Conservation (phyloP, 2,797 vertebrate species). For the Erethizon dorsatum region DNA sequence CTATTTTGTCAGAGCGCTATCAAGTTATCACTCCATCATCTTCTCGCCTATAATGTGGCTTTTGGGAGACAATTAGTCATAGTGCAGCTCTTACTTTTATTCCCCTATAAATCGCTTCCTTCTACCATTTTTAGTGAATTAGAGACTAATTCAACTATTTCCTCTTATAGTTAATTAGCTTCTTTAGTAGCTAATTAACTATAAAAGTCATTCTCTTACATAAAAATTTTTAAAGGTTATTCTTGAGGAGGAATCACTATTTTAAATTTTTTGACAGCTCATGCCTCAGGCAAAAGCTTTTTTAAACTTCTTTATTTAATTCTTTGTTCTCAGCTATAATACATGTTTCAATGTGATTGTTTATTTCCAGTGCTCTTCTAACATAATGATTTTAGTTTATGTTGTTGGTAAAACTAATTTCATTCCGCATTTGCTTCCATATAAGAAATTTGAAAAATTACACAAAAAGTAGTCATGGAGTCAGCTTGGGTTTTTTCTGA, state of each 20-base stretch:
- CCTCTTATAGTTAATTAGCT: constrained; percentile 56
- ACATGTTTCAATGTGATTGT: not conserved
- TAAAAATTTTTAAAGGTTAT: not conserved
- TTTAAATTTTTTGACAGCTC: not conserved
- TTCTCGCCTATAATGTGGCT: constrained; percentile 7
- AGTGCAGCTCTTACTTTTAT: constrained; percentile 53
- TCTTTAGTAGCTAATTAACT: constrained; percentile 59
- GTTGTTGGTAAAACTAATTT: not conserved
- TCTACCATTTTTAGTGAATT: constrained; percentile 72
- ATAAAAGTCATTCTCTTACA: constrained; percentile 44
- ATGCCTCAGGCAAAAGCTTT: not conserved
- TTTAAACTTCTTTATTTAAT: not conserved
- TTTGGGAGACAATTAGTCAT: constrained; percentile 60
- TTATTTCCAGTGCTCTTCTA: not conserved
- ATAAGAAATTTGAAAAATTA: constrained; percentile 49
- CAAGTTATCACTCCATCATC: not conserved
- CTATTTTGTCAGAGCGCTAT: not conserved
- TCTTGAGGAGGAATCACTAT: not conserved
- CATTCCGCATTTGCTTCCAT: not conserved
- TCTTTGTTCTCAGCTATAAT: not conserved
- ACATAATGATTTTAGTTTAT: not conserved
- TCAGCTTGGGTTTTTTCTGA: not conserved
- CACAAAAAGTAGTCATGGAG: not conserved
- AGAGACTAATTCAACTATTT: constrained; percentile 70
- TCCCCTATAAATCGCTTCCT: constrained; percentile 56